Evolutionary conservation across 2,113 vertebrate species (phyloP).

Genomic region (Stictonetta naevosa): DNA sequence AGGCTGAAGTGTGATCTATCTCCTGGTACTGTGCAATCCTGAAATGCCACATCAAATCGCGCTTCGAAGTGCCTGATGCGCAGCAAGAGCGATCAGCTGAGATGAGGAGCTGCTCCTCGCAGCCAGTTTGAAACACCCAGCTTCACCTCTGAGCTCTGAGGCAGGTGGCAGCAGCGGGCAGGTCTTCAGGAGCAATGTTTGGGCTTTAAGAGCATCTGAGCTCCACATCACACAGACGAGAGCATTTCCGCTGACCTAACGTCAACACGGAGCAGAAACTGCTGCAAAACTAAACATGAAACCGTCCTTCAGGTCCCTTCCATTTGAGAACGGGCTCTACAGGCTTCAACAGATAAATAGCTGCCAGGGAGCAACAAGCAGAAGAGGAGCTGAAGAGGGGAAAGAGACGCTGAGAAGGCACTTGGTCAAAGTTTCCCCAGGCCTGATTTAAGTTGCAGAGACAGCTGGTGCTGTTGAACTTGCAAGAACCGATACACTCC

Average conservation of each 20-base stretch:
- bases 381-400: neutral
- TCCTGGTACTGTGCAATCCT: no score
- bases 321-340: rapidly evolving
- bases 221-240: no score
- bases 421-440: neutral
- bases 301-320: neutral
- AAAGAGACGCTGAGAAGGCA: neutral
- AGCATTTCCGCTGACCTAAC: rapidly evolving
- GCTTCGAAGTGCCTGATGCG: no score
- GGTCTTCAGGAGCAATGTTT: neutral
- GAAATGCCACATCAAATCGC: no score
- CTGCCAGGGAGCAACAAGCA: neutral
- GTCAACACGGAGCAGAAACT: rapidly evolving
- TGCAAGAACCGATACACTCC: neutral
- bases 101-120: no score
- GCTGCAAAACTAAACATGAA: neutral
- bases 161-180: rapidly evolving
- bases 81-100: no score
- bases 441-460: neutral
- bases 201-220: neutral
- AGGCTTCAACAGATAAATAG: rapidly evolving
- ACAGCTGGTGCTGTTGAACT: no score
- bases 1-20: no score
- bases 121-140: no score
- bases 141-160: neutral